Base-by-base conservation (phyloP, 53 echinoderm and acorn worm genomes). In the Mesocentrotus franciscanus region DNA sequence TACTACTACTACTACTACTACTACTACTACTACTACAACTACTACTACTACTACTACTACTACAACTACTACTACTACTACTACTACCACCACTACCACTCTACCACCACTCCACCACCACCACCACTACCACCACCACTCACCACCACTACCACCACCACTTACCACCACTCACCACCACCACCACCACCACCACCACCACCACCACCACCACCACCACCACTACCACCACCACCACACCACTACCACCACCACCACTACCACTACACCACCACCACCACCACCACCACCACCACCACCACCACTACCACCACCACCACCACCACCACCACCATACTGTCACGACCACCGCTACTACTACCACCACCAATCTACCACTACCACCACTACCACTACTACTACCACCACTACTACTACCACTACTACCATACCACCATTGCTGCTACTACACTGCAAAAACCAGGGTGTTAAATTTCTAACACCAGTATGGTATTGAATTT, bases 1-100 rank as follows among this genome's bases (percentile, higher is more conserved):
- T 81, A 81, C 81, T 81, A 81, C 81, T 81, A 81, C 81, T 81
- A 81, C 81, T 81, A 30, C 33, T 81, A 81, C 81, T 81, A 81
- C 81, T 81, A 81, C 81, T 83, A 83, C 13, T 35, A 83, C 83
- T 83, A 81, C 33, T 79, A 79, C 79, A 26, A 34, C 79, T 79
- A 32, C 79, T 79, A 75, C 76, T 75, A 75, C 76, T 75, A 75
- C 76, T 75, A 75, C 76, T 75, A 75, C 76, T 75, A 16, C 76
- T 75, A 16, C 26, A 9, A 16, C 76, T 75, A 16, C 76, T 75
- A 16, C 76, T 75, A 75, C 76, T 75, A 75, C 76, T 75, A 75
- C 76, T 75, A 16, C 26, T 75, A 75, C 76, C 12, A 75, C 76
- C 12, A 30, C 76, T 75, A 16, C 76, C 12, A 75, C 76, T 75